Percentiles rank a stretch among this genome's conserved stretches.
Conservation (phyloP, 92 coral and sea anemone genomes). For the Isaurus tuberculatus region DNA sequence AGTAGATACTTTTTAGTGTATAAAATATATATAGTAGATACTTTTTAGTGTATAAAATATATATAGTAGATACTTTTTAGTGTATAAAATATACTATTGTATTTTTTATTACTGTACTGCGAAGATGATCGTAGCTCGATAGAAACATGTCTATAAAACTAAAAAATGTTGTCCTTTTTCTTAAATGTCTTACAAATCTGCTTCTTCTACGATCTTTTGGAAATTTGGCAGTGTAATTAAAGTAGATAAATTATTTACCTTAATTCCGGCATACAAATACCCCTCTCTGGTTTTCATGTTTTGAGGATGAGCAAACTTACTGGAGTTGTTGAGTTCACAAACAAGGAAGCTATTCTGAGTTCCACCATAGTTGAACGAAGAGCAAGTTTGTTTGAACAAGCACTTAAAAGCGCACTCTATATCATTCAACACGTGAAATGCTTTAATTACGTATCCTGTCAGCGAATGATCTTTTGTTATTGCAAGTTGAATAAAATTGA, state of each 20-base stretch:
- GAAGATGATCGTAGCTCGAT: too few relatives aligned
- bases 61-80: too few relatives aligned
- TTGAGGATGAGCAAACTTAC: conserved; percentile 6
- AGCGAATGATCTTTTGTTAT: not conserved
- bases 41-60: too few relatives aligned
- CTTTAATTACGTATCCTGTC: not conserved
- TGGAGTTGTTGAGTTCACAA: conserved; percentile 23
- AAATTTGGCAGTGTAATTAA: too few relatives aligned
- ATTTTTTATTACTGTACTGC: too few relatives aligned
- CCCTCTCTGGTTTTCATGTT: conserved; percentile 1
- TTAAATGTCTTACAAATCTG: too few relatives aligned
- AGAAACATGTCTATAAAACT: too few relatives aligned
- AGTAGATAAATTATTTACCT: not conserved
- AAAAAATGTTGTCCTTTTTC: too few relatives aligned
- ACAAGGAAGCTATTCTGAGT: not conserved
- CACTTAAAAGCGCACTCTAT: not conserved
- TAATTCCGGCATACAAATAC: conserved; percentile 2
- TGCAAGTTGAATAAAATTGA: conserved; percentile 8
- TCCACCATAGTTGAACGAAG: conserved; percentile 25
- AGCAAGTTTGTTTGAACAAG: not conserved
- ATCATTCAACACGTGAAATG: conserved; percentile 4
- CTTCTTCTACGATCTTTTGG: too few relatives aligned
- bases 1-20: too few relatives aligned
- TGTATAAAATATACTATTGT: too few relatives aligned
- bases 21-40: too few relatives aligned